Percentiles rank a stretch among this genome's conserved stretches.
phyloP scores from a whole-genome alignment of 2,888 invertebrate species.

The Psylliodes chrysocephalus region DNA sequence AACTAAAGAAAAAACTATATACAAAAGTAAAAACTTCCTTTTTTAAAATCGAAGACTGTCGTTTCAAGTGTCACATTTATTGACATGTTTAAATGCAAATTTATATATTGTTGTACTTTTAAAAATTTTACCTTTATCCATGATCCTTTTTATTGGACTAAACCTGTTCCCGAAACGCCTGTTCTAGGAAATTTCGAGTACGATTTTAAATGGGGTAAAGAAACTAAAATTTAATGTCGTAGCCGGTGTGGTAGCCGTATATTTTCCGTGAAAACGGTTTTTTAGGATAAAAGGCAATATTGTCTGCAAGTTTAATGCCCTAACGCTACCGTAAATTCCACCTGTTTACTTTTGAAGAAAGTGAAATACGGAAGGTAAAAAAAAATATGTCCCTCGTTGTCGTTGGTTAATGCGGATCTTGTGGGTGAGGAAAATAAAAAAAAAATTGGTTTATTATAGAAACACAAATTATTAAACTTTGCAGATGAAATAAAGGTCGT shows the following conservation, averaged over 20 bases:
- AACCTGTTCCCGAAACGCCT: slow-evolving; percentile 8
- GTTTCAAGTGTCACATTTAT: no score
- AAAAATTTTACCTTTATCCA: background rate
- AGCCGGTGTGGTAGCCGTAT: slow-evolving; percentile 22
- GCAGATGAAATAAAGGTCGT: no score
- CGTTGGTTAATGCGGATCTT: no score
- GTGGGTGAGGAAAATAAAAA: no score
- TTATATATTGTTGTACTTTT: no score
- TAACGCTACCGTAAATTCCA: slow-evolving; percentile 20
- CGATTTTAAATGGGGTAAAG: slow-evolving; percentile 22
- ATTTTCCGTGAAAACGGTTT: slow-evolving; percentile 24
- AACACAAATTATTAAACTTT: no score
- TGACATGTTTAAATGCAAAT: no score
- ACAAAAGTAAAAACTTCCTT: no score
- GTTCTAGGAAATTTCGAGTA: background rate
- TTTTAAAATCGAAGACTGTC: no score
- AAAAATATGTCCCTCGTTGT: no score
- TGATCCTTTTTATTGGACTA: background rate
- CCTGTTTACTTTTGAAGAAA: slow-evolving; percentile 26
- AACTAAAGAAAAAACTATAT: no score
- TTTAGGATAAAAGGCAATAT: slow-evolving; percentile 25
- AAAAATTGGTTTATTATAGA: no score
- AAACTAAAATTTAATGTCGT: slow-evolving; percentile 29
- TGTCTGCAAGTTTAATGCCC: slow-evolving; percentile 19
- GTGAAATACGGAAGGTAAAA: background rate